A percentile compares a stretch with the other conserved stretches of the same genome.
Evolutionary conservation across 2,113 vertebrate genomes (phyloP).

Genomic region (Hemichromis elongatus): DNA sequence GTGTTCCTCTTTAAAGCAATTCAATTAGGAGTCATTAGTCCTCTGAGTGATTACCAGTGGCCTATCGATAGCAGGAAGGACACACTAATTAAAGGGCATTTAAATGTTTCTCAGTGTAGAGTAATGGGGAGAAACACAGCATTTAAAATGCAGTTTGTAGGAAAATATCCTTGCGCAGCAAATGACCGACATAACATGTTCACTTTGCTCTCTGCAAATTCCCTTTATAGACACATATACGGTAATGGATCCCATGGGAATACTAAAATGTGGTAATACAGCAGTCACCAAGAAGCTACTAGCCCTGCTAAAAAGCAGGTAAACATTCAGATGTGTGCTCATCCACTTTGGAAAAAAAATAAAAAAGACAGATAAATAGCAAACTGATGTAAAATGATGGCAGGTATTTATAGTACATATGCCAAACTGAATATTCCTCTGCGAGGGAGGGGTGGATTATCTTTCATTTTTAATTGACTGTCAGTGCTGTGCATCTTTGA

Average conservation of each 20-base stretch:
- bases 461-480: conserved; percentile 80
- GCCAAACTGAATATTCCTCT: conserved; percentile 68
- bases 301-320: conserved; percentile 57
- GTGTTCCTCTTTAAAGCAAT: conserved; percentile 72
- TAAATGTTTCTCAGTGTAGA: conserved; percentile 73
- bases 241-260: conserved; percentile 75
- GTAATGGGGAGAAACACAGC: conserved; percentile 73
- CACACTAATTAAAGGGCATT: conserved; percentile 79
- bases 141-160: conserved; percentile 77
- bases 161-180: conserved; percentile 71
- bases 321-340: conserved; percentile 68
- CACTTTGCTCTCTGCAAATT: conserved; percentile 72
- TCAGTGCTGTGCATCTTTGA: conserved; percentile 68
- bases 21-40: conserved; percentile 78
- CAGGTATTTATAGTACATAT: conserved; percentile 66
- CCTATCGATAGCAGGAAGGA: conserved; percentile 75
- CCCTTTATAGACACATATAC: conserved; percentile 74
- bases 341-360: conserved; percentile 36
- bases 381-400: conserved; percentile 66
- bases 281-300: conserved; percentile 51
- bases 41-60: conserved; percentile 74
- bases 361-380: conserved; percentile 55
- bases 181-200: conserved; percentile 75
- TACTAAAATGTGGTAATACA: conserved; percentile 67
- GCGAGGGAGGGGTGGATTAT: conserved; percentile 63